A percentile compares a stretch with the other conserved stretches of the same genome.
These are phyloP conservation scores for Catocala nupta DNA, from an alignment of 2,888 invertebrate genomes.

Conservation along the genomic window DNA sequence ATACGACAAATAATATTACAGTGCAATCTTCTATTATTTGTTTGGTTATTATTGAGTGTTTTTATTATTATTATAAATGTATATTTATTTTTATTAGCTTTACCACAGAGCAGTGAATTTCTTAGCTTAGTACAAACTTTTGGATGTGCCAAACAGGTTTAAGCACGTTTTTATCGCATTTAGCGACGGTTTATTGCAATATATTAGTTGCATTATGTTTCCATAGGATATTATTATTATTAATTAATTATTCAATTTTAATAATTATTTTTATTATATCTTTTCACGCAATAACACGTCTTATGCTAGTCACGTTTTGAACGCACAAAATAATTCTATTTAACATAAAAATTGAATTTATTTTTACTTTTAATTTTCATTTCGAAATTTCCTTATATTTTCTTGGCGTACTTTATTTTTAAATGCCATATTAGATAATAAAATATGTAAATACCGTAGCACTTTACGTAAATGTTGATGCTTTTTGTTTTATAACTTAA, in stretches of 20 bases:
- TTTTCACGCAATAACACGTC: constrained; percentile 85
- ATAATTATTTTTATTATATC: constrained; percentile 62
- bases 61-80: constrained; percentile 60
- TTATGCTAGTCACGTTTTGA: constrained; percentile 85
- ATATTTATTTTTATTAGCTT: constrained; percentile 81
- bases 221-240: constrained; percentile 55
- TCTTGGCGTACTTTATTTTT: constrained; percentile 72
- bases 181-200: constrained; percentile 67
- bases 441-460: constrained; percentile 78
- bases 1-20: constrained; percentile 70
- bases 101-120: constrained; percentile 76
- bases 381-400: constrained; percentile 54
- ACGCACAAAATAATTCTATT: constrained; percentile 81
- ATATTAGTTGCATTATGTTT: constrained; percentile 75
- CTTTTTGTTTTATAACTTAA: constrained; percentile 68
- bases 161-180: constrained; percentile 79
- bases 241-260: constrained; percentile 58
- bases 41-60: constrained; percentile 73
- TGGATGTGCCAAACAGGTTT: constrained; percentile 84
- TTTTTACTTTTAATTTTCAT: constrained; percentile 55
- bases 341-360: constrained; percentile 59
- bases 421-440: constrained; percentile 85
- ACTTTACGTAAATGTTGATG: constrained; percentile 75
- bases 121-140: constrained; percentile 83
- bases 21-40: constrained; percentile 82